Evolutionary conservation across 2,797 vertebrate species (phyloP).

Genomic region (Arvicola amphibius): DNA sequence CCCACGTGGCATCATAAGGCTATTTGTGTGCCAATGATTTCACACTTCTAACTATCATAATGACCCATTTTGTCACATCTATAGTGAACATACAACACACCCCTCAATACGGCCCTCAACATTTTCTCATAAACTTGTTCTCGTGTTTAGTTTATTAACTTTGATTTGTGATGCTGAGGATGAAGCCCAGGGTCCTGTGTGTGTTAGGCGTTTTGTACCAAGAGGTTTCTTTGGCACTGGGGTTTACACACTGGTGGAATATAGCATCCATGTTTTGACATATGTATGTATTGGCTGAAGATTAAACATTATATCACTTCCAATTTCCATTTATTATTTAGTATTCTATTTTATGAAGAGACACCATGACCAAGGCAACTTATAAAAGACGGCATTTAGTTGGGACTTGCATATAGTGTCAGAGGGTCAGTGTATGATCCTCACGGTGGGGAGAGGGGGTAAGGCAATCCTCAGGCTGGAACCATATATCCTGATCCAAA

Average conservation of each 20-base stretch:
- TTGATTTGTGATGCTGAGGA: neutral
- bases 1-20: neutral
- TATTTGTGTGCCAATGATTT: neutral
- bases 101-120: neutral
- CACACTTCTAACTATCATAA: conserved; percentile 5
- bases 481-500: neutral
- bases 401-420: neutral
- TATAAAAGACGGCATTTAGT: neutral
- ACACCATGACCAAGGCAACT: neutral
- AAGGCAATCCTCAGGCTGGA: neutral
- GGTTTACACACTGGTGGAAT: neutral
- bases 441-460: neutral
- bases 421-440: neutral
- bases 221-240: neutral
- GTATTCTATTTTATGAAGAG: neutral
- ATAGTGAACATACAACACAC: neutral
- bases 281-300: neutral
- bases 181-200: neutral
- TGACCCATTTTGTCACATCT: neutral
- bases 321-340: neutral
- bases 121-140: neutral
- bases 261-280: neutral
- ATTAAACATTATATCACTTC: neutral
- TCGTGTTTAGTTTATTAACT: neutral
- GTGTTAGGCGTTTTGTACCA: neutral